Conservation (phyloP, 2,888 invertebrate genomes). For the Entomobrya multifasciata region DNA sequence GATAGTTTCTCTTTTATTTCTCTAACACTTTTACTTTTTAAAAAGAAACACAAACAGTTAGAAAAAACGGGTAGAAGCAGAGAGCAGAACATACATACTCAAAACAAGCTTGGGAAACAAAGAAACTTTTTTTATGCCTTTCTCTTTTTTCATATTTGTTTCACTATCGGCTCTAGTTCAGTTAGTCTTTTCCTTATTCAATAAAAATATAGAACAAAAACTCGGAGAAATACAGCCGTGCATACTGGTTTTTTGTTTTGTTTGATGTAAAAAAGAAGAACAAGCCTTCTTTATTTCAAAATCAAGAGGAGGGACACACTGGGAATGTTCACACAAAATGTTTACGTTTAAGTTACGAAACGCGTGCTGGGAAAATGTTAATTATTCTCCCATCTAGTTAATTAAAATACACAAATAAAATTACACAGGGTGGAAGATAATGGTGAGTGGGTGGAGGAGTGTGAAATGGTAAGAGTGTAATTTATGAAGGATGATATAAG, state of each 20-base stretch:
- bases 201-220: not conserved
- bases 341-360: not conserved
- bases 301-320: too few species aligned
- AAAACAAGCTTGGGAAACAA: not conserved
- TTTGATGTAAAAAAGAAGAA: not conserved
- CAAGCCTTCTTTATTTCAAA: conserved; percentile 12
- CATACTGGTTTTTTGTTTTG: conserved; percentile 5
- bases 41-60: conserved; percentile 6
- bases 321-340: conserved; percentile 16
- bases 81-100: not conserved
- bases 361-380: too few species aligned
- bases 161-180: not conserved
- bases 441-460: not conserved
- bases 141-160: not conserved
- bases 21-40: not conserved
- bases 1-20: not conserved
- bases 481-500: conserved; percentile 1
- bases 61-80: not conserved
- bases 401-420: too few species aligned
- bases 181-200: not conserved
- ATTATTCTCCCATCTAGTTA: too few species aligned
- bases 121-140: conserved; percentile 3
- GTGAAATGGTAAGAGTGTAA: not conserved
- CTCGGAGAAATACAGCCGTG: not conserved
- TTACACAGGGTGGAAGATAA: too few species aligned